Evolutionary conservation across 1,140 invertebrate genomes (phyloP).

Genomic region (Glossosoma conforme): DNA sequence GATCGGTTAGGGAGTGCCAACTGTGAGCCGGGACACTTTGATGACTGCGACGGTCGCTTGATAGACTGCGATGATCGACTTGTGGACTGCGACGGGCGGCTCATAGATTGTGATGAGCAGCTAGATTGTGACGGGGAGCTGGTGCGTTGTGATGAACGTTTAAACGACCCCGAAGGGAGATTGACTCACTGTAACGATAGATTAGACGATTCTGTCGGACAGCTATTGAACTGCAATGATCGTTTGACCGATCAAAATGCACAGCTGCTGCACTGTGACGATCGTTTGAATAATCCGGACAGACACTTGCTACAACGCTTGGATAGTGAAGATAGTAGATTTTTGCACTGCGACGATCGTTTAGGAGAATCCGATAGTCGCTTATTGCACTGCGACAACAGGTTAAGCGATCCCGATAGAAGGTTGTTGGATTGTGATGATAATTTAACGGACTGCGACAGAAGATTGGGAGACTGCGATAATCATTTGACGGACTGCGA

Average conservation of each 20-base stretch:
- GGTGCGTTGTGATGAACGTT: not conserved
- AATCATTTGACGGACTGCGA: conserved; percentile 12
- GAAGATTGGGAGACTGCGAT: not conserved
- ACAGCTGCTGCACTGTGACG: conserved; percentile 6
- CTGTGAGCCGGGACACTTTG: not conserved
- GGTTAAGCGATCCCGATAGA: not conserved
- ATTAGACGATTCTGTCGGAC: not conserved
- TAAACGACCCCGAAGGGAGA: not conserved
- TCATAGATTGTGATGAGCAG: not conserved
- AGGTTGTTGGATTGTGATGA: not conserved
- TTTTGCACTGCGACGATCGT: conserved; percentile 5
- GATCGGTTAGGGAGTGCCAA: conserved; percentile 2
- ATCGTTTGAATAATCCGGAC: not conserved
- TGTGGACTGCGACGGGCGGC: conserved; percentile 9
- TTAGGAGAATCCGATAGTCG: not conserved
- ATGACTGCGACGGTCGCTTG: conserved; percentile 10
- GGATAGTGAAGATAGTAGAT: too few species aligned
- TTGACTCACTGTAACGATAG: not conserved
- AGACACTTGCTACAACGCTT: not conserved
- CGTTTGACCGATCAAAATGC: not conserved
- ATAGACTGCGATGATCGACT: conserved; percentile 20
- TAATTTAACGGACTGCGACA: not conserved
- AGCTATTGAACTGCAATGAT: not conserved
- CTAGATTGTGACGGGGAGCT: not conserved
- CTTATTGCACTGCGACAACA: not conserved